Percentiles rank a stretch among this genome's conserved stretches.
phyloP scores from a whole-genome alignment of 1,140 invertebrate genomes.

The Micrasema longulum region DNA sequence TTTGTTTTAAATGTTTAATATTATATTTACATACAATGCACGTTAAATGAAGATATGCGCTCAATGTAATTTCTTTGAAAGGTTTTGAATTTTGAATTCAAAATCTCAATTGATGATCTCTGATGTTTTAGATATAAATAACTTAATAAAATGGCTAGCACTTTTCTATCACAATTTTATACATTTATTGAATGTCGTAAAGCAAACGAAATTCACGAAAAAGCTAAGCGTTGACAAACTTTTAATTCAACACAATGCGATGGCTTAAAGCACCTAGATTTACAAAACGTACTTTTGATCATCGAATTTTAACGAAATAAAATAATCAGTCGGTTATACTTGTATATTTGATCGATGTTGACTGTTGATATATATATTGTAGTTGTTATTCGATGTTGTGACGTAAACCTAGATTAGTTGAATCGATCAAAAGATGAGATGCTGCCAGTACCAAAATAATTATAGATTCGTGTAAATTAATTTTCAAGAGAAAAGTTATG shows the following conservation, averaged over 20 bases:
- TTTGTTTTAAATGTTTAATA: no score
- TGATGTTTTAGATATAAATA: no score
- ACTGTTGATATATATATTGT: slow-evolving; percentile 67
- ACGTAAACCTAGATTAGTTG: slow-evolving; percentile 67
- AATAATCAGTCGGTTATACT: slow-evolving; percentile 61
- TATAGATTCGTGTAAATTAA: no score
- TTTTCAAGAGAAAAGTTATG: no score
- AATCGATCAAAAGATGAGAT: slow-evolving; percentile 47
- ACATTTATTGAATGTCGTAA: neutral
- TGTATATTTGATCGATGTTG: slow-evolving; percentile 70
- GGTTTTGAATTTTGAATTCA: no score
- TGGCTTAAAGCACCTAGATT: slow-evolving; percentile 55
- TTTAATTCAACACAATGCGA: slow-evolving; percentile 50
- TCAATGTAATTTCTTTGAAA: no score
- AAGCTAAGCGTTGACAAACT: slow-evolving; percentile 36
- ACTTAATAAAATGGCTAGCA: no score
- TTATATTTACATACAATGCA: no score
- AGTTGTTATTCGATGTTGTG: slow-evolving; percentile 70
- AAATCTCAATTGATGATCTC: no score
- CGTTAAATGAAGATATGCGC: no score
- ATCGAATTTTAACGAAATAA: slow-evolving; percentile 60
- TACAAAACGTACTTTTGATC: slow-evolving; percentile 56
- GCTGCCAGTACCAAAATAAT: slow-evolving; percentile 34
- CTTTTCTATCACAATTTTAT: no score
- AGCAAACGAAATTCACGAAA: neutral